Base-by-base conservation (phyloP, 2,888 invertebrate genomes). In the Molorchus minor region DNA sequence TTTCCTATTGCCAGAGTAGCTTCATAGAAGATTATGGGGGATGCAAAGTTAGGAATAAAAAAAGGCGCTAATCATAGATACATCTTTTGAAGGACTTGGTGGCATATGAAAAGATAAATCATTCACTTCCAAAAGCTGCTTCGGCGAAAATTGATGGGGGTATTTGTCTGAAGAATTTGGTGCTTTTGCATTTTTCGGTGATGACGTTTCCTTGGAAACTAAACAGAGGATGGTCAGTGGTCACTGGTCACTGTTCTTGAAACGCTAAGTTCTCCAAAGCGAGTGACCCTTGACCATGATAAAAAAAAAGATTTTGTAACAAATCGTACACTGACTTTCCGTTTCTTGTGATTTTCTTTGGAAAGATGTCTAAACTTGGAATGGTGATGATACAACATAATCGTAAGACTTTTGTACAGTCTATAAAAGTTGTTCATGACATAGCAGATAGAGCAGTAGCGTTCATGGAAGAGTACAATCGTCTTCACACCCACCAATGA, bases 121-220 rank as follows among this genome's bases (percentile, higher is more conserved):
- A 53, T 43, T 25, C 30, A 5, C 3, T 21, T n/a, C 1, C 47
- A n/a, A 38, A 46, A 16, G 29, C n/a, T 8, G 47, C 47, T 30
- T 12, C 40, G 1, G 29, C 8, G 15, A 56, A 56, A 25, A 5
- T 47, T 8, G n/a, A 21, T n/a, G 38, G 58, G 8, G 68, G 62
- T 33, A 68, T 33, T 40, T 68, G 20, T 56, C 41, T 13, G 52
- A 56, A 21, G 66, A 63, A 35, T 56, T 40, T 29, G 61, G 57
- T 29, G 60, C 58, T 3, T 49, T 67, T 41, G 59, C 66, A 17
- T 67, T 68, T 53, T 68, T 67, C 12, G 20, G 20, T 41, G 41
- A 41, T 12, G 41, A 2, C 19, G 21, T 41, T 2, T 20, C 41
- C 12, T 20, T 41, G 2, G 41, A 20, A 19, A 41, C 1, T 1